Conservation (phyloP, 2,797 vertebrate genomes). For the Myotis planiceps region DNA sequence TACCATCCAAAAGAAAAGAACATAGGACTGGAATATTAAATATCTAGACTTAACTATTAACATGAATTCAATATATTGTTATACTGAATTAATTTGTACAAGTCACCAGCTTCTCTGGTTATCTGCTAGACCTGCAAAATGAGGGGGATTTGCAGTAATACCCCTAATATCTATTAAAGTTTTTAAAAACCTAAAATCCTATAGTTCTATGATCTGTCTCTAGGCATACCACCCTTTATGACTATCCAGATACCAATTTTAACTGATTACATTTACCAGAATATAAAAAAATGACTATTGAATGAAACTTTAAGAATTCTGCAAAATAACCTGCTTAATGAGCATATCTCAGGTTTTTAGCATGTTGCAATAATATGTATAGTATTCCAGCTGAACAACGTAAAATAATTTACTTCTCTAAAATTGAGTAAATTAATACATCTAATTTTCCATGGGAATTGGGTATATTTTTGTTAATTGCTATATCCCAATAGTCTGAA, state of each 20-base stretch:
- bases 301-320: slow-evolving; percentile 30
- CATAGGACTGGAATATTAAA: not conserved
- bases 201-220: not conserved
- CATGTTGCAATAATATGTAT: not conserved
- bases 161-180: not conserved
- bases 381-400: slow-evolving; percentile 9
- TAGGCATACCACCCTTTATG: not conserved
- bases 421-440: slow-evolving; percentile 39
- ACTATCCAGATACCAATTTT: not conserved
- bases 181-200: not conserved
- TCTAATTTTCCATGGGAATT: not conserved
- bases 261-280: not conserved
- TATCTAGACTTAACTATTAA: not conserved
- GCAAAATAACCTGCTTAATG: not conserved
- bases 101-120: not conserved
- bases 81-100: not conserved
- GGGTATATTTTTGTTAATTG: not conserved
- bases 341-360: not conserved
- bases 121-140: not conserved
- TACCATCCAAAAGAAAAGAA: slow-evolving; percentile 8
- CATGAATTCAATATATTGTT: not conserved
- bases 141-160: not conserved
- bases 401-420: slow-evolving; percentile 40
- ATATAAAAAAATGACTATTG: not conserved
- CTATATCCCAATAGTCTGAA: not conserved